A percentile compares a stretch with the other conserved stretches of the same genome.
phyloP scores from a whole-genome alignment of 2,888 invertebrate species.

The Sinohyriopsis cumingii region DNA sequence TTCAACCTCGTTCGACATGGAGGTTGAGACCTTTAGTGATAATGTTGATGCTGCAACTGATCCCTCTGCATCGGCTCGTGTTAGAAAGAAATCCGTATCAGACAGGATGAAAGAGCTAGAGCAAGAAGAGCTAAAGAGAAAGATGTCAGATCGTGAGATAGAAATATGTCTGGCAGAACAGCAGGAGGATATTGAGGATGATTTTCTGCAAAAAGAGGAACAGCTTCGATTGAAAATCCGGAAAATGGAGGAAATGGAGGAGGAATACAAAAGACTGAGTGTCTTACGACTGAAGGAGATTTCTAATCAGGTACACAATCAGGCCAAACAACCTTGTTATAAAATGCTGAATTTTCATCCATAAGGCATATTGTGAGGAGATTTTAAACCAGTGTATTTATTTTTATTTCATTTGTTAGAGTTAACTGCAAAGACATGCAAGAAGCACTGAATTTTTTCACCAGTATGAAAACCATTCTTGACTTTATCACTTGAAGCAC shows the following conservation, averaged over 20 bases:
- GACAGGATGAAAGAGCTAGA: conserved; percentile 24
- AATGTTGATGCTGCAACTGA: conserved; percentile 3
- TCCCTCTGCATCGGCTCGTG: too few species aligned
- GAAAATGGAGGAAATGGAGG: conserved; percentile 42
- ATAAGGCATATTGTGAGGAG: too few species aligned
- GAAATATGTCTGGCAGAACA: conserved; percentile 41
- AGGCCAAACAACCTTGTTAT: too few species aligned
- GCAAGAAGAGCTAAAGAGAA: conserved; percentile 40
- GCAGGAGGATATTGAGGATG: conserved; percentile 47
- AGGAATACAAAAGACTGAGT: conserved; percentile 42
- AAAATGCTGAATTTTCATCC: too few species aligned
- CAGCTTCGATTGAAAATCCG: conserved; percentile 31
- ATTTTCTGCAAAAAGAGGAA: conserved; percentile 41
- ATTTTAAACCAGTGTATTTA: too few species aligned
- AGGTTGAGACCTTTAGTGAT: conserved; percentile 8
- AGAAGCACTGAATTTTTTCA: too few species aligned
- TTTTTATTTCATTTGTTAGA: too few species aligned
- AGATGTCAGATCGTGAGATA: conserved; percentile 41
- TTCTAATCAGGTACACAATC: conserved; percentile 24
- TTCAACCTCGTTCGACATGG: conserved; percentile 18
- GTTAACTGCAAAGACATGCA: too few species aligned
- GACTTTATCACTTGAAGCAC: too few species aligned
- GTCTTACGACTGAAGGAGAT: conserved; percentile 39
- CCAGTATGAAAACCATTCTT: too few species aligned
- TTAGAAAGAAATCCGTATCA: too few species aligned